phyloP scores from a whole-genome alignment of 64 coral and sea anemone genomes.

The Astreopora myriophthalma region DNA sequence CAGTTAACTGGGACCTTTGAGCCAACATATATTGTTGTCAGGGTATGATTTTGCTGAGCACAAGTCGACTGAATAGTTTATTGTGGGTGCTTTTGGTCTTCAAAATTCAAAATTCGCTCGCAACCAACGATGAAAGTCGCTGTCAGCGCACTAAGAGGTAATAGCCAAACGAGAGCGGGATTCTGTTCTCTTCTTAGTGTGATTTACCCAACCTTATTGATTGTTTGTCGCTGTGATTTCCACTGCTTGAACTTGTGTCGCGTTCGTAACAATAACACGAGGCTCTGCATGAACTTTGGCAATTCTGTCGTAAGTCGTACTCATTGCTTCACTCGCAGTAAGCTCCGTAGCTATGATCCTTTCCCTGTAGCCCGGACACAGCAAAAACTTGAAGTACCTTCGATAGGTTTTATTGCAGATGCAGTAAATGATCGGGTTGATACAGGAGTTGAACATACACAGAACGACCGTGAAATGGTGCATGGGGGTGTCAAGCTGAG shows the following conservation, averaged over 20 bases:
- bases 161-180: too few relatives aligned
- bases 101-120: too few relatives aligned
- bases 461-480: slow-evolving; percentile 84
- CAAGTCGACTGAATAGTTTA: too few relatives aligned
- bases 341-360: slow-evolving; percentile 7
- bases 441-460: slow-evolving; percentile 90
- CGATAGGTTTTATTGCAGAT: slow-evolving; percentile 72
- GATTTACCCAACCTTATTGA: background rate
- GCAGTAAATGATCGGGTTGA: slow-evolving; percentile 90
- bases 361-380: slow-evolving; percentile 64
- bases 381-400: slow-evolving; percentile 36
- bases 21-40: too few relatives aligned
- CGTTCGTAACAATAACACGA: background rate
- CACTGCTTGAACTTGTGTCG: background rate
- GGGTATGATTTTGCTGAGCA: too few relatives aligned
- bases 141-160: too few relatives aligned
- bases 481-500: slow-evolving; percentile 61
- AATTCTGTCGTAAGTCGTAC: background rate
- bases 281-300: background rate
- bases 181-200: too few relatives aligned
- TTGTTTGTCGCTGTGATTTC: background rate
- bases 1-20: too few relatives aligned
- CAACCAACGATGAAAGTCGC: too few relatives aligned
- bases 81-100: too few relatives aligned
- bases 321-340: background rate